These are phyloP conservation scores for Orthonevra nobilis DNA, from an alignment of 2,888 invertebrate genomes.

Conservation along the genomic window DNA sequence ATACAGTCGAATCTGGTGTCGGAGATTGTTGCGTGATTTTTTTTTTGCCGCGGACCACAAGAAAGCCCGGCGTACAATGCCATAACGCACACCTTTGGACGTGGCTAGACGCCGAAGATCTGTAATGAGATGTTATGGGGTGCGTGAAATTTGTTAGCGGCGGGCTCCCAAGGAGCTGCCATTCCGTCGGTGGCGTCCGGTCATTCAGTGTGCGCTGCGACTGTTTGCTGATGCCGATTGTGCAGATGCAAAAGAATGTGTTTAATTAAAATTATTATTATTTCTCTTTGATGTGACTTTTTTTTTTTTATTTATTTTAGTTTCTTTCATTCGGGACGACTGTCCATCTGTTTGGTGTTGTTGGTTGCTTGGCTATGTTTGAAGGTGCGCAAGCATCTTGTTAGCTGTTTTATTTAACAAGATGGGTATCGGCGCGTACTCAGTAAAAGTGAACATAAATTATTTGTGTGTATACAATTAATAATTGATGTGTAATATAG, in stretches of 20 bases:
- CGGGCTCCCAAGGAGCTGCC: neutral
- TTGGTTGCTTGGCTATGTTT: neutral
- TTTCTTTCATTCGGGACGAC: slow-evolving; percentile 4
- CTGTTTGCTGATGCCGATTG: slow-evolving; percentile 36
- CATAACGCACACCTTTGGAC: slow-evolving; percentile 60
- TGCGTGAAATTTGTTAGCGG: slow-evolving; percentile 62
- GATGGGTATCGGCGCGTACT: slow-evolving; percentile 52
- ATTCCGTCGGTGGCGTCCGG: neutral
- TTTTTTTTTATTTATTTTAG: slow-evolving; percentile 23
- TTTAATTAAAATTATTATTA: slow-evolving; percentile 70
- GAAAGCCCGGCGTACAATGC: slow-evolving; percentile 24
- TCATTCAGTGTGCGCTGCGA: neutral
- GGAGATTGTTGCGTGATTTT: slow-evolving; percentile 62
- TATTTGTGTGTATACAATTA: slow-evolving; percentile 65
- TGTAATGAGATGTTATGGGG: slow-evolving; percentile 66
- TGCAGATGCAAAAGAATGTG: slow-evolving; percentile 68
- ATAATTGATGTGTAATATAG: slow-evolving; percentile 69
- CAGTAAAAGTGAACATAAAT: slow-evolving; percentile 59
- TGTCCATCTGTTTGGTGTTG: neutral
- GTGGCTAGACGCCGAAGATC: slow-evolving; percentile 44
- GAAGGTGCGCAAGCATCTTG: slow-evolving; percentile 45
- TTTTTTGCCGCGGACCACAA: slow-evolving; percentile 21
- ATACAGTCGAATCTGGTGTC: slow-evolving; percentile 13
- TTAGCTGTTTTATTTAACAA: slow-evolving; percentile 64
- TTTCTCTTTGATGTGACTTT: slow-evolving; percentile 63